Conservation (phyloP, 2,888 invertebrate genomes). For the Campoletis raptor region DNA sequence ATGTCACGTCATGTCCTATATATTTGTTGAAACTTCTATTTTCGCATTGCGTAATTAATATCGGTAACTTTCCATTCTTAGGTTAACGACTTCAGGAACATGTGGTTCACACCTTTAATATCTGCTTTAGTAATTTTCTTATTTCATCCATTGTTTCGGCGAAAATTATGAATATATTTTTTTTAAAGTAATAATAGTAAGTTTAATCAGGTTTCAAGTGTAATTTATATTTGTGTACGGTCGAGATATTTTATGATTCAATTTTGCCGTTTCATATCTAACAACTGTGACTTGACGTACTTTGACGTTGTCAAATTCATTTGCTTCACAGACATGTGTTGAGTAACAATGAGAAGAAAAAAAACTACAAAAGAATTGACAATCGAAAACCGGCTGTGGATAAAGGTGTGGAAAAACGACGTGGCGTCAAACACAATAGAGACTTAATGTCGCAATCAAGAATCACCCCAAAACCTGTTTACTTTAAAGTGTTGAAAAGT, state of each 20-base stretch:
- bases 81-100: not conserved
- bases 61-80: not conserved
- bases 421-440: conserved; percentile 69
- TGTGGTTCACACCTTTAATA: not conserved
- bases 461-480: conserved; percentile 66
- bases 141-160: not conserved
- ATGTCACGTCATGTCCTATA: not conserved
- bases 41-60: not conserved
- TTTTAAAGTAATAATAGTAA: not conserved
- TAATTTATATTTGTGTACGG: not conserved
- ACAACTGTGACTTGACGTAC: conserved; percentile 30
- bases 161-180: not conserved
- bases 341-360: conserved; percentile 2
- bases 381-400: conserved; percentile 33
- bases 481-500: conserved; percentile 6
- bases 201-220: not conserved
- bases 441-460: conserved; percentile 73
- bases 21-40: not conserved
- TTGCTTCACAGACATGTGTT: not conserved
- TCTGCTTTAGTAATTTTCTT: not conserved
- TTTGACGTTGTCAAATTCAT: conserved; percentile 13
- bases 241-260: not conserved
- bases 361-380: not conserved
- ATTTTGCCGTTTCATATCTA: not conserved
- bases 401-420: conserved; percentile 63